Evolutionary conservation across 2,797 vertebrate genomes (phyloP).

Genomic region (Coregonus sp.): DNA sequence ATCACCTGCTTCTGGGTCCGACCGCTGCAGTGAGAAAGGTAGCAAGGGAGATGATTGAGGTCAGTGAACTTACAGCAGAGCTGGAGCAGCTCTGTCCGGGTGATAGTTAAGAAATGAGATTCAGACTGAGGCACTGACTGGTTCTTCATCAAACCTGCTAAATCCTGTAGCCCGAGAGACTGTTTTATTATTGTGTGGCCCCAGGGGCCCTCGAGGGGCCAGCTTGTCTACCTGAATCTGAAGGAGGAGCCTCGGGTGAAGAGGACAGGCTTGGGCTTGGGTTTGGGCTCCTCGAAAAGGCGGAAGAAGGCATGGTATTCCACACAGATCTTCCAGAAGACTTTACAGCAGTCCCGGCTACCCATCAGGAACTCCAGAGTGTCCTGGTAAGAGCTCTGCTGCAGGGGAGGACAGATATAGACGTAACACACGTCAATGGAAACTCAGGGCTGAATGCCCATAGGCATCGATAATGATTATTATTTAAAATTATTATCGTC

Average conservation of each 20-base stretch:
- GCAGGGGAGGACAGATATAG: constrained; percentile 16
- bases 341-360: constrained; percentile 95
- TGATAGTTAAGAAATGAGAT: constrained; percentile 9
- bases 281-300: constrained; percentile 95
- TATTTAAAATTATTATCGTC: neutral
- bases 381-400: constrained; percentile 90
- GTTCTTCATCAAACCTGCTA: constrained; percentile 6
- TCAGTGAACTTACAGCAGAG: constrained; percentile 1
- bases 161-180: neutral
- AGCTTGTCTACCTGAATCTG: constrained; percentile 87
- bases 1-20: constrained; percentile 99
- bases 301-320: constrained; percentile 99
- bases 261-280: constrained; percentile 93
- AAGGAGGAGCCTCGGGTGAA: constrained; percentile 97
- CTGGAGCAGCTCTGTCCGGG: constrained; percentile 7
- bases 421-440: neutral
- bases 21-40: constrained; percentile 74
- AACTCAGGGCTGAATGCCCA: neutral
- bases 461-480: neutral
- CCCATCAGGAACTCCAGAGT: constrained; percentile 96
- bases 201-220: neutral
- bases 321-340: constrained; percentile 99
- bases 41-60: constrained; percentile 1
- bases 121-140: neutral
- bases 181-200: neutral